A percentile compares a stretch with the other conserved stretches of the same genome.
phyloP scores from a whole-genome alignment of 2,888 invertebrate genomes.

The Petrolisthes cinctipes region DNA sequence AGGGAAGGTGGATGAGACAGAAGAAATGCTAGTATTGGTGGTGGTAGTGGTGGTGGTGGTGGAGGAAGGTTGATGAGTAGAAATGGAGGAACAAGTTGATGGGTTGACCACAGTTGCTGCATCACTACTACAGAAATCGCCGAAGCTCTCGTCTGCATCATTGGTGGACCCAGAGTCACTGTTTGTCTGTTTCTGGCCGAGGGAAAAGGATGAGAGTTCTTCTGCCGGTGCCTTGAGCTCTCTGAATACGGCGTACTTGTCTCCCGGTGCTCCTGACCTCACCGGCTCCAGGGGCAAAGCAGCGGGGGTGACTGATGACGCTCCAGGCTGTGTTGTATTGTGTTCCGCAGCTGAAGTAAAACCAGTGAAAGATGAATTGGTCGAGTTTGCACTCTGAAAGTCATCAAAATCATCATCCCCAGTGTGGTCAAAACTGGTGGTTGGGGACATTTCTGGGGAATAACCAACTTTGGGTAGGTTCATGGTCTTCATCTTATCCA shows the following conservation, averaged over 20 bases:
- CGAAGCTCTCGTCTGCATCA: slow-evolving; percentile 22
- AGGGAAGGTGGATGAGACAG: slow-evolving; percentile 6
- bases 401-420: slow-evolving; percentile 61
- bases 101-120: slow-evolving; percentile 2
- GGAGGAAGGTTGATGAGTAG: not conserved
- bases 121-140: slow-evolving; percentile 34
- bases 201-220: not conserved
- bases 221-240: slow-evolving; percentile 28
- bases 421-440: slow-evolving; percentile 52
- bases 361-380: not conserved
- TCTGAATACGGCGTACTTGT: slow-evolving; percentile 56
- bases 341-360: not conserved
- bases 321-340: not conserved
- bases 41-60: not conserved
- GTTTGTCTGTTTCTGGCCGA: not conserved
- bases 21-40: not conserved
- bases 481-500: slow-evolving; percentile 55
- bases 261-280: slow-evolving; percentile 25
- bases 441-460: slow-evolving; percentile 57
- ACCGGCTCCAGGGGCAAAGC: slow-evolving; percentile 2
- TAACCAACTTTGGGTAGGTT: slow-evolving; percentile 55
- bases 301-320: not conserved
- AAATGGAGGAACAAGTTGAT: no score
- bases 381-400: slow-evolving; percentile 50
- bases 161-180: not conserved